A percentile compares a stretch with the other conserved stretches of the same genome.
These are phyloP conservation scores for Drosophila hydei DNA, from an alignment of 1,140 invertebrate species.

Conservation along the genomic window DNA sequence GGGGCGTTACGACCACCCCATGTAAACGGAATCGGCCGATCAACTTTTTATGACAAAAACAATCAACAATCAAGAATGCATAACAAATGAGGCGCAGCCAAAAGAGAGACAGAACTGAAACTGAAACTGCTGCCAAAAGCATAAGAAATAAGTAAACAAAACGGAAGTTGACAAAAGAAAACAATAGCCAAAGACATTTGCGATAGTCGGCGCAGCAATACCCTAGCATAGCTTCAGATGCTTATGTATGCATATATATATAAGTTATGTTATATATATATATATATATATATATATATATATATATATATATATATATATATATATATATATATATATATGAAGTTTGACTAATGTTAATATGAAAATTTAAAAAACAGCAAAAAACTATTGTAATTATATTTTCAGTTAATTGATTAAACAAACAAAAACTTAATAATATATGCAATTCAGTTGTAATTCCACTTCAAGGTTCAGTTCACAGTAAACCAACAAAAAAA, in stretches of 20 bases:
- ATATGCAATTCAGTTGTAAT: not conserved
- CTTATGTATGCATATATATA: too few species aligned
- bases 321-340: not conserved
- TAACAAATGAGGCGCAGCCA: slow-evolving; percentile 48
- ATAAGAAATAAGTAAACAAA: slow-evolving; percentile 53
- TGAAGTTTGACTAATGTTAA: too few species aligned
- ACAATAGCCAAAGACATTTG: slow-evolving; percentile 9
- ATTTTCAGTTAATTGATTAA: too few species aligned
- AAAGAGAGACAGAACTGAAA: slow-evolving; percentile 13
- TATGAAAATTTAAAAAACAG: too few species aligned
- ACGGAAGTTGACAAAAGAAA: slow-evolving; percentile 70
- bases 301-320: not conserved
- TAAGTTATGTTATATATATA: too few species aligned
- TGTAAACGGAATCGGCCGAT: slow-evolving; percentile 40
- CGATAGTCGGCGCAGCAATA: slow-evolving; percentile 22
- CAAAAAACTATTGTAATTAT: too few species aligned
- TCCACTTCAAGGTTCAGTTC: not conserved
- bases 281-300: not conserved
- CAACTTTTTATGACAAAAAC: slow-evolving; percentile 51
- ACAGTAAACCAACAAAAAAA: not conserved
- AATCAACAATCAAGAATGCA: slow-evolving; percentile 52
- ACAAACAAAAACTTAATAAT: not conserved
- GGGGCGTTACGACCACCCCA: not conserved
- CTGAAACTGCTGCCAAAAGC: slow-evolving; percentile 39
- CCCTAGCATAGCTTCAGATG: not conserved